Percentiles rank a stretch among this genome's conserved stretches.
Evolutionary conservation across 2,113 vertebrate genomes (phyloP).

Genomic region (Andinoacara biseriatus): DNA sequence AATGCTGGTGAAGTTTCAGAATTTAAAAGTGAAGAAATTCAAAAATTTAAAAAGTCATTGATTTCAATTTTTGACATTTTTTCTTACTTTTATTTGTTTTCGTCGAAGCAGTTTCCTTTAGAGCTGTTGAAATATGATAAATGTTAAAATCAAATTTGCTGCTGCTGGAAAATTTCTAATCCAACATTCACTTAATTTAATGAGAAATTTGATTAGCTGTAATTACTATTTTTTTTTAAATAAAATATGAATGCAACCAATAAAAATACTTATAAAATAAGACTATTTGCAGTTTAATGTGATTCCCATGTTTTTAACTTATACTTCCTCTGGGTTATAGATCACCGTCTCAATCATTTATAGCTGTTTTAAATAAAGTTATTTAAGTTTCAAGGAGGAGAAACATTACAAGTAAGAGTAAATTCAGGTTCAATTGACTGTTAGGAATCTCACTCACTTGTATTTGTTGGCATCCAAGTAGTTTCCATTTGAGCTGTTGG

Average conservation of each 20-base stretch:
- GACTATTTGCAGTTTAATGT: too few relatives aligned
- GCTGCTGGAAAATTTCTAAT: neutral
- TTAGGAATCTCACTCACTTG: neutral
- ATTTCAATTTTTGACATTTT: neutral
- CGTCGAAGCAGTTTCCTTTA: neutral
- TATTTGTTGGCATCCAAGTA: neutral
- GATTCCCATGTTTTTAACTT: too few relatives aligned
- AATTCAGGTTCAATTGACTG: neutral
- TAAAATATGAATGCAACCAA: too few relatives aligned
- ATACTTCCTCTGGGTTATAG: neutral
- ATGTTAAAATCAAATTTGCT: neutral
- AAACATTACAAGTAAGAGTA: too few relatives aligned
- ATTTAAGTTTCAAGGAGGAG: neutral
- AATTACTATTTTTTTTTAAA: neutral
- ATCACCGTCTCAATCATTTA: too few relatives aligned
- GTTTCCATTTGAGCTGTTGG: neutral
- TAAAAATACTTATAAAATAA: too few relatives aligned
- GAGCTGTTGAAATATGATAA: neutral
- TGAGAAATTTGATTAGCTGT: neutral
- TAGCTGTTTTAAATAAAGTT: neutral
- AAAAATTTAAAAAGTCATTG: neutral
- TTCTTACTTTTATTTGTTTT: neutral
- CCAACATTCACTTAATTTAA: neutral
- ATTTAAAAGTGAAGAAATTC: neutral
- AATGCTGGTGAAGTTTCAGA: rapidly evolving